Evolutionary conservation across 2,113 vertebrate genomes (phyloP), one percentile per base, ranked within the genome.

Genomic region (Gallinago media): DNA sequence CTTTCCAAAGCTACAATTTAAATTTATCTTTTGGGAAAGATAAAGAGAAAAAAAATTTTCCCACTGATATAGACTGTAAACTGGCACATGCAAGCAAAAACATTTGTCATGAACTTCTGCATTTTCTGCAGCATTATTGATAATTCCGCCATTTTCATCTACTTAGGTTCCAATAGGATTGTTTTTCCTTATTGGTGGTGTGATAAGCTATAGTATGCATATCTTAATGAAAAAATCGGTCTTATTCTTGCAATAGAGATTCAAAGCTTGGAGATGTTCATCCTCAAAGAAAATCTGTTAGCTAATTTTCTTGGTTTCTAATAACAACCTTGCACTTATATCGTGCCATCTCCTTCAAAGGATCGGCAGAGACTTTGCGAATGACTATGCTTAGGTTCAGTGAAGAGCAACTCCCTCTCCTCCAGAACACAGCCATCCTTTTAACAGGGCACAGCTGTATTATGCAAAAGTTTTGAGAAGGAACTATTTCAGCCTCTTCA

Each of bases 281-380:
- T 58, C 36, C 54, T 66, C 54, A 73, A 76, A 79, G 55, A 83
- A 92, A 68, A 44, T 21, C 49, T 7, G 8, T 31, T 70, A 50
- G 55, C 25, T 34, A 34, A 70, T 73, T 73, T 59, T 70, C 42
- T 59, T 86, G 40, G 90, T 89, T 94, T 72, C 52, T 85, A 36
- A 15, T 44, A 80, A 17, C n/a, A 73, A 27, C n/a, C 62, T 82
- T 72, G 56, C 34, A 16, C 23, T 75, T 55, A 9, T 15, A 27
- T 21, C 7, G 31, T 26, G 19, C 40, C 44, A 15, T 56, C 54
- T 85, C 46, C 50, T 58, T 93, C 75, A 58, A 46, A 62, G 42
- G 40, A 47, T 68, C 21, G 3, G 38, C 6, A 2, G 65, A 78
- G 81, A 42, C 32, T 82, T 89, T 83, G 55, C 12, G 15, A 87